Evolutionary conservation across 2,113 vertebrate genomes (phyloP).

Genomic region (Gila orcuttii): DNA sequence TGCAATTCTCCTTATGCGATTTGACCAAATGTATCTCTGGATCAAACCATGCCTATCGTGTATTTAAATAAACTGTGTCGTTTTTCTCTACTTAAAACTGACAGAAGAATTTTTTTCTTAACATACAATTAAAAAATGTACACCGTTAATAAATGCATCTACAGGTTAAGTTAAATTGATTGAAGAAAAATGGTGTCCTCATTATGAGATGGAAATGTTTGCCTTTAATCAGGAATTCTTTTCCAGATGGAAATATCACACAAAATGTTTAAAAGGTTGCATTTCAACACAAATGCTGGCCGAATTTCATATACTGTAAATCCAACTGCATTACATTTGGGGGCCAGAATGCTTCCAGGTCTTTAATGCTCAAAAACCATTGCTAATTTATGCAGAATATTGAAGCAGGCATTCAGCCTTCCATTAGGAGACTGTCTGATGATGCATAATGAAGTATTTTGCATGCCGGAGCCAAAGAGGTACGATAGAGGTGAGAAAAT

Average conservation of each 20-base stretch:
- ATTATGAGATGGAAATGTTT: background rate
- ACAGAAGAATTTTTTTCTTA: background rate
- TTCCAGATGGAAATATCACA: background rate
- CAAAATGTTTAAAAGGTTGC: background rate
- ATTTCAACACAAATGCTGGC: constrained; percentile 2
- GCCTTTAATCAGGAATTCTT: background rate
- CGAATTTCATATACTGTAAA: constrained; percentile 34
- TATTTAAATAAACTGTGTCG: too few relatives aligned
- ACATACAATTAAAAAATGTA: background rate
- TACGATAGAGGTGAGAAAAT: constrained; percentile 51
- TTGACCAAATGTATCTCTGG: too few relatives aligned
- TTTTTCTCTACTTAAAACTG: too few relatives aligned
- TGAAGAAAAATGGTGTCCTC: background rate
- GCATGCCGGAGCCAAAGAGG: constrained; percentile 39
- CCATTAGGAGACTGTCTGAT: constrained; percentile 52
- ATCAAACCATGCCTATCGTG: too few relatives aligned
- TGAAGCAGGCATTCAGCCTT: constrained; percentile 12
- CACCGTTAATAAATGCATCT: background rate
- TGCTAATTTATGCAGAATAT: constrained; percentile 52
- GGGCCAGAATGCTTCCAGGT: constrained; percentile 23
- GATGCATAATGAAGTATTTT: constrained; percentile 55
- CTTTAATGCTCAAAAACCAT: constrained; percentile 34
- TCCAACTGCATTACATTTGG: background rate
- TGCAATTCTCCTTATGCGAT: too few relatives aligned
- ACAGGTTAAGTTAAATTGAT: background rate